Base-by-base conservation (phyloP, 2,888 invertebrate species). In the Megaustenia siamemsis region DNA sequence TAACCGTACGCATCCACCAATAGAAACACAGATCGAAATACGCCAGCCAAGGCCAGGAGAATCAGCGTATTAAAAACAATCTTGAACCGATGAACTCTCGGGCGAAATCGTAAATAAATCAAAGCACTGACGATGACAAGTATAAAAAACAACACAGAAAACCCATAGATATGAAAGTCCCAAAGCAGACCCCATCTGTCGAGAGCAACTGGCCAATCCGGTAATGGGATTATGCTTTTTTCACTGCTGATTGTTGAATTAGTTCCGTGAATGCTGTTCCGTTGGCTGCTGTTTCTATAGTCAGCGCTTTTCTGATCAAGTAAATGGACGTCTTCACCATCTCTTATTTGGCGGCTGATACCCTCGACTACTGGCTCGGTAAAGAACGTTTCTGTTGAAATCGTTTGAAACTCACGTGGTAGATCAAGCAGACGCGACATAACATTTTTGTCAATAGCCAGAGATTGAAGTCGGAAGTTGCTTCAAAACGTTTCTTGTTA, bases 1-100 rank as follows among this genome's bases (percentile, higher is more conserved):
- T 95, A 94, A 89, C 95, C 95, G 93, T 95, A 96, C 63, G 95
- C 95, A 91, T 95, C 95, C 89, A 95, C 94, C 91, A 95, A 95
- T 84, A 95, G 94, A 83, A 94, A 95, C 68, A 94, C 92, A 32
- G 95, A 94, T 87, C 95, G 94, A 68, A 95, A 94, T 80, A 94
- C 91, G 60, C 95, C 95, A 81, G 95, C 93, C 28, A 95, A 90
- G 89, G 95, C 95, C 45, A 95, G 93, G 90, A 95, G 95, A 87
- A 95, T 94, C 90, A 95, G 95, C 92, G 95, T 95, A 81, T 95
- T 95, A 66, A 95, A 94, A 94, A 95, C 95, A 89, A 95, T 95
- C 81, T 95, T 95, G 86, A 95, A 94, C 87, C 94, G 94, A 28
- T 68, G 71, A 28, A 87, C 84, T 49, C 88, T 80, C 82, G 95